These are phyloP conservation scores for Samia ricini DNA, from an alignment of 1,140 invertebrate genomes.

Conservation along the genomic window DNA sequence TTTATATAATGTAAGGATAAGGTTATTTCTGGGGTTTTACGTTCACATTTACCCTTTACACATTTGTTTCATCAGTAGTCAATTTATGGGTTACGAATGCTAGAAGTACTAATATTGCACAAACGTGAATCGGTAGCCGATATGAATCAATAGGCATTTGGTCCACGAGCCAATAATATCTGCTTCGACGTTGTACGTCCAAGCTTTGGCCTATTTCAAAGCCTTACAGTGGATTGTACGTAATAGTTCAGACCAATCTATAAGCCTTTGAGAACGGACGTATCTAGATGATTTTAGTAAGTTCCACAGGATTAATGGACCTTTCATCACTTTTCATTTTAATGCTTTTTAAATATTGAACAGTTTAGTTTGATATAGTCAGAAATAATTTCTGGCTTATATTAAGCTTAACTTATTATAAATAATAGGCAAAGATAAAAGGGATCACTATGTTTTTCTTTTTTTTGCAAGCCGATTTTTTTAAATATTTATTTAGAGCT, in stretches of 20 bases:
- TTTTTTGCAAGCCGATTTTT: no score
- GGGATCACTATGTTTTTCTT: no score
- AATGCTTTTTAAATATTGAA: no score
- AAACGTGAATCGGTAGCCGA: not conserved
- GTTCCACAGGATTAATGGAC: not conserved
- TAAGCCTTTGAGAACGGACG: not conserved
- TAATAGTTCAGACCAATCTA: not conserved
- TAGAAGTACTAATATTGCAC: not conserved
- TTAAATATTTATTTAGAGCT: no score
- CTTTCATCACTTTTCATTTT: no score
- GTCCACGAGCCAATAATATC: slow-evolving; percentile 6
- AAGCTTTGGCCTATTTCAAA: slow-evolving; percentile 4
- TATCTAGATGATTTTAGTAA: not conserved
- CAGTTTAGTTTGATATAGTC: no score
- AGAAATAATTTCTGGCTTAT: no score
- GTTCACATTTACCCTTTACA: no score
- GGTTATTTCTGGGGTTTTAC: no score
- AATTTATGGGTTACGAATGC: not conserved
- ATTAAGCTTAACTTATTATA: no score
- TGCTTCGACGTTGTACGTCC: not conserved
- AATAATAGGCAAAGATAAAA: no score
- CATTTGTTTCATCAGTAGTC: not conserved
- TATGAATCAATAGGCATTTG: slow-evolving; percentile 11
- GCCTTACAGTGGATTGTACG: slow-evolving; percentile 3
- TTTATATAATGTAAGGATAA: no score